These are phyloP conservation scores for Torymus aiolomorphi DNA, from an alignment of 2,888 invertebrate genomes.

Conservation along the genomic window DNA sequence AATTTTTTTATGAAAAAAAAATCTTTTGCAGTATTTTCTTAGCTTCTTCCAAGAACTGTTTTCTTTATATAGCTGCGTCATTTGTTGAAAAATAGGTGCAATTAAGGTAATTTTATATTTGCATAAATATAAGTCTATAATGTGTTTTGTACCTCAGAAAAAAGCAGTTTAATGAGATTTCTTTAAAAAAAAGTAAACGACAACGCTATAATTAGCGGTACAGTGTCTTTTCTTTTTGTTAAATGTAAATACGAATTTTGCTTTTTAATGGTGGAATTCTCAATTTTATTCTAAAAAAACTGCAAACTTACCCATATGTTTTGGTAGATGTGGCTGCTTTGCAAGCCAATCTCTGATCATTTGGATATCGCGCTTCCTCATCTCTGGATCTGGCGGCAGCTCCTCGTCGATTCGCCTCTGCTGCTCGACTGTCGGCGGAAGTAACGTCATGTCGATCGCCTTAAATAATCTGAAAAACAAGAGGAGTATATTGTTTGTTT, in stretches of 20 bases:
- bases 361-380: conserved; percentile 69
- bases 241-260: background rate
- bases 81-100: too few species aligned
- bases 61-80: too few species aligned
- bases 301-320: conserved; percentile 69
- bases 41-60: too few species aligned
- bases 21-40: too few species aligned
- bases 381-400: conserved; percentile 69
- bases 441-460: conserved; percentile 67
- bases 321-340: conserved; percentile 73
- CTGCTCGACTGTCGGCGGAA: conserved; percentile 71
- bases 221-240: too few species aligned
- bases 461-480: conserved; percentile 8
- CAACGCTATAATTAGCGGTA: too few species aligned
- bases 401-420: conserved; percentile 71
- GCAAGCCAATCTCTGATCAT: conserved; percentile 71
- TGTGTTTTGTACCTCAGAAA: too few species aligned
- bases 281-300: background rate
- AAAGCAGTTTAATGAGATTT: too few species aligned
- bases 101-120: too few species aligned
- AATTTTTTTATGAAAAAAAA: too few species aligned
- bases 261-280: background rate
- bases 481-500: background rate
- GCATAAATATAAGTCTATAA: too few species aligned
- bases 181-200: too few species aligned